phyloP scores from a whole-genome alignment of 1,140 invertebrate species.

The Chlorops oryzae region DNA sequence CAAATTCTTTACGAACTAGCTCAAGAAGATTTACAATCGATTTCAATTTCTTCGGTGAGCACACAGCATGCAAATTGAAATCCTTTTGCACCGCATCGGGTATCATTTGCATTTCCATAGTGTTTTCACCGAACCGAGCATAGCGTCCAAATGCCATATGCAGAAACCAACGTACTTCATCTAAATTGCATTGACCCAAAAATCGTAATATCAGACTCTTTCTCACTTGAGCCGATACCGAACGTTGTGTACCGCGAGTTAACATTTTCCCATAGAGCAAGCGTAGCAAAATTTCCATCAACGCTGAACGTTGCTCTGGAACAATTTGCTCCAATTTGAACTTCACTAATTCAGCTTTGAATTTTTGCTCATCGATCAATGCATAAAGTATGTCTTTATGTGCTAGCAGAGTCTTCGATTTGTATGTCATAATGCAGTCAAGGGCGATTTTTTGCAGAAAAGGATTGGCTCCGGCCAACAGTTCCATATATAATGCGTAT shows the following conservation, averaged over 20 bases:
- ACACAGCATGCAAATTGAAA: slow-evolving; percentile 14
- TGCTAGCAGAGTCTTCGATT: slow-evolving; percentile 65
- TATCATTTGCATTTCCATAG: slow-evolving; percentile 36
- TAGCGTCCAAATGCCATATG: slow-evolving; percentile 78
- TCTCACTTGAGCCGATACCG: slow-evolving; percentile 59
- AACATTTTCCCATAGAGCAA: slow-evolving; percentile 88
- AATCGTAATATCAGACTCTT: slow-evolving; percentile 76
- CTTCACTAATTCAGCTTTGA: slow-evolving; percentile 73
- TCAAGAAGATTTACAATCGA: slow-evolving; percentile 71
- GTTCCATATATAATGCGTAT: slow-evolving; percentile 66
- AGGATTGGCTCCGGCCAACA: slow-evolving; percentile 70
- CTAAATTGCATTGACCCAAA: slow-evolving; percentile 69
- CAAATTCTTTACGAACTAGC: slow-evolving; percentile 79
- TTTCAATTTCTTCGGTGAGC: slow-evolving; percentile 64
- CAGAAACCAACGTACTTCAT: slow-evolving; percentile 73
- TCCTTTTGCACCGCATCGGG: slow-evolving; percentile 31
- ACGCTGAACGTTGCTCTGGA: slow-evolving; percentile 64
- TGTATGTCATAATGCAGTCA: slow-evolving; percentile 79
- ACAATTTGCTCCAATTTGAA: slow-evolving; percentile 70
- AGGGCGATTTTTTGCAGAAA: slow-evolving; percentile 78
- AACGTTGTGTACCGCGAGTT: slow-evolving; percentile 69
- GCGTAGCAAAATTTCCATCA: slow-evolving; percentile 77
- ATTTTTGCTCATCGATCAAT: slow-evolving; percentile 79
- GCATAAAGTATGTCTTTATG: slow-evolving; percentile 73
- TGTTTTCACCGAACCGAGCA: slow-evolving; percentile 56